These are phyloP conservation scores for Heteronetta atricapilla DNA, from an alignment of 2,113 vertebrate genomes.

Conservation along the genomic window DNA sequence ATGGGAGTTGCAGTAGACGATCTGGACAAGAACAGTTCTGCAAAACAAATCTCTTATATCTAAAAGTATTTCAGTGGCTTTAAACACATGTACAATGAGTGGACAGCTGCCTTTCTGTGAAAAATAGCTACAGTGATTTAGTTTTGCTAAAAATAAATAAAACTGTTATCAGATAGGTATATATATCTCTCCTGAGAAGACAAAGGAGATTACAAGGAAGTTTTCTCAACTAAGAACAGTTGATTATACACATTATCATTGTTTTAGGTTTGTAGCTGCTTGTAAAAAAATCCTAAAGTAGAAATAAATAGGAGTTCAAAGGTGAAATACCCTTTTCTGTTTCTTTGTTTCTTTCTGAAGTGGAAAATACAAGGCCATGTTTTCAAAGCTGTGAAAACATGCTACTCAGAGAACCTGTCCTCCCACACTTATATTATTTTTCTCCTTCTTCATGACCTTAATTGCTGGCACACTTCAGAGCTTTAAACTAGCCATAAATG, in stretches of 20 bases:
- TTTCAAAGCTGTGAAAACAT: conserved; percentile 3
- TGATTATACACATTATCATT: not conserved
- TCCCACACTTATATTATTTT: conserved; percentile 48
- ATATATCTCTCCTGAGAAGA: not conserved
- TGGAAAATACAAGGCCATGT: not conserved
- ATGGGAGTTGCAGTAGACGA: not conserved
- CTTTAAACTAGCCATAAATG: conserved; percentile 39
- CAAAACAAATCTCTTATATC: not conserved
- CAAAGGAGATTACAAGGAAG: not conserved
- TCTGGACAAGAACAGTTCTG: not conserved
- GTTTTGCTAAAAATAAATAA: not conserved
- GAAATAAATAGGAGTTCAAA: not conserved
- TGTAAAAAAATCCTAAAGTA: not conserved
- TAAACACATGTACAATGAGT: not conserved
- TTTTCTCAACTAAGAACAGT: not conserved
- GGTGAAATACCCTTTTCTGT: not conserved
- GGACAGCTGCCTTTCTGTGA: not conserved
- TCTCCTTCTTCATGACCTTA: conserved; percentile 9
- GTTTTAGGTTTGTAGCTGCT: not conserved
- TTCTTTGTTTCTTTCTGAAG: not conserved
- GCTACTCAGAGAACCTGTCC: conserved; percentile 14
- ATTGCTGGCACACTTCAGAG: conserved; percentile 37
- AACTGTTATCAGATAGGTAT: not conserved
- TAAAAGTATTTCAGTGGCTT: not conserved
- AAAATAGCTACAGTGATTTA: not conserved